Percentiles rank a stretch among this genome's conserved stretches.
Evolutionary conservation across 2,113 vertebrate genomes (phyloP).

Genomic region (Tricholaema leucomelas): DNA sequence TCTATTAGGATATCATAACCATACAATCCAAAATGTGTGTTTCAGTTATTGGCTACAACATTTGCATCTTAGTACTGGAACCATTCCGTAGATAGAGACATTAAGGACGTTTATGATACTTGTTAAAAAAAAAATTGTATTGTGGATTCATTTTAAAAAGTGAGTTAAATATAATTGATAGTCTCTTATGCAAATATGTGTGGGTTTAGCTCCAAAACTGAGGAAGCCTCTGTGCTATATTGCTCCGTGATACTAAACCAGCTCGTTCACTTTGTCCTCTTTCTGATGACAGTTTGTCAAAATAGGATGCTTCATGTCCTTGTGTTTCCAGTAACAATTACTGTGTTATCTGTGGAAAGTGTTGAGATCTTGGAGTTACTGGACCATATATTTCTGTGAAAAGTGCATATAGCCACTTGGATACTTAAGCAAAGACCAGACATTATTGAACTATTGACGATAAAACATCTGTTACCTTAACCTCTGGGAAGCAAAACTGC

Average conservation of each 20-base stretch:
- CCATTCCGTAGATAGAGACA: background rate
- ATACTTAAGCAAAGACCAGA: background rate
- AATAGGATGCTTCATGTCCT: background rate
- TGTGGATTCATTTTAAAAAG: background rate
- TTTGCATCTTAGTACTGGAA: constrained; percentile 27
- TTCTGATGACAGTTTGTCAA: background rate
- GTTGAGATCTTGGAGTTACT: background rate
- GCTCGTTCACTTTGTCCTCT: background rate
- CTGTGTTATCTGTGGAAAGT: background rate
- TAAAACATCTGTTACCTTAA: background rate
- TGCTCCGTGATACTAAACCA: background rate
- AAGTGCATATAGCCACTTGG: background rate
- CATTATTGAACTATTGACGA: background rate
- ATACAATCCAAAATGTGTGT: constrained; percentile 30
- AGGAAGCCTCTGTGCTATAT: background rate
- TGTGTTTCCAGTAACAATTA: background rate
- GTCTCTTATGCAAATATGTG: background rate
- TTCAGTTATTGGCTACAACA: constrained; percentile 28
- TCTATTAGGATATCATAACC: constrained; percentile 52
- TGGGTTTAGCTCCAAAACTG: background rate
- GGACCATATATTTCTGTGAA: background rate
- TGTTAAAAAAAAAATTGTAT: background rate
- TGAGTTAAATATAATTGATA: background rate
- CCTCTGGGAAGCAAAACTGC: background rate
- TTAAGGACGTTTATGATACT: background rate